A percentile compares a stretch with the other conserved stretches of the same genome.
Evolutionary conservation across 2,888 invertebrate species (phyloP).

Genomic region (Sinotaia quadrata): DNA sequence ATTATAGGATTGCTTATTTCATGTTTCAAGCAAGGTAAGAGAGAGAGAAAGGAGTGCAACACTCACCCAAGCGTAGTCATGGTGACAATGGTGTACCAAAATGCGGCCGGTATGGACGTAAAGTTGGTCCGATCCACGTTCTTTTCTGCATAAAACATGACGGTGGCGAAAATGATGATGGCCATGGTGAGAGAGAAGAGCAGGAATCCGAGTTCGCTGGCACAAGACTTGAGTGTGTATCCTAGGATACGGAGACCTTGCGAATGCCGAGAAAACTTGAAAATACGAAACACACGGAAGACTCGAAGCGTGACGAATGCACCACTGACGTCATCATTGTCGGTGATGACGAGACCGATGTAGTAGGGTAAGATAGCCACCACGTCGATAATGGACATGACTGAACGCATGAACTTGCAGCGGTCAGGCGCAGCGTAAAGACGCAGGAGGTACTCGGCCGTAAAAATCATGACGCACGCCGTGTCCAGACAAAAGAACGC

Average conservation of each 20-base stretch:
- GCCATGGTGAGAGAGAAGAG: constrained; percentile 99
- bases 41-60: not conserved
- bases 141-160: constrained; percentile 99
- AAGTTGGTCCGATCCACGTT: constrained; percentile 97
- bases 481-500: constrained; percentile 99
- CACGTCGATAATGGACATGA: constrained; percentile 99
- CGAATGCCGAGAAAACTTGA: constrained; percentile 99
- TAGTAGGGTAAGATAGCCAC: constrained; percentile 99
- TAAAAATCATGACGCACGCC: constrained; percentile 99
- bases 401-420: constrained; percentile 96
- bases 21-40: not conserved
- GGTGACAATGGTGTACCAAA: constrained; percentile 99
- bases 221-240: constrained; percentile 98
- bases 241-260: constrained; percentile 98
- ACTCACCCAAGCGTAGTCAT: constrained; percentile 99
- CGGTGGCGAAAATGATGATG: constrained; percentile 99
- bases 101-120: constrained; percentile 99
- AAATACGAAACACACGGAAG: constrained; percentile 99
- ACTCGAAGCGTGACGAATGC: constrained; percentile 99
- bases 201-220: constrained; percentile 98
- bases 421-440: constrained; percentile 98
- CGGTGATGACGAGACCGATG: constrained; percentile 96
- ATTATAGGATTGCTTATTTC: too few relatives aligned
- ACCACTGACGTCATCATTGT: constrained; percentile 98
- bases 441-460: constrained; percentile 92